Percentiles rank a stretch among this genome's conserved stretches.
These are phyloP conservation scores for Prorops nasuta DNA, from an alignment of 1,140 invertebrate species.

Conservation along the genomic window DNA sequence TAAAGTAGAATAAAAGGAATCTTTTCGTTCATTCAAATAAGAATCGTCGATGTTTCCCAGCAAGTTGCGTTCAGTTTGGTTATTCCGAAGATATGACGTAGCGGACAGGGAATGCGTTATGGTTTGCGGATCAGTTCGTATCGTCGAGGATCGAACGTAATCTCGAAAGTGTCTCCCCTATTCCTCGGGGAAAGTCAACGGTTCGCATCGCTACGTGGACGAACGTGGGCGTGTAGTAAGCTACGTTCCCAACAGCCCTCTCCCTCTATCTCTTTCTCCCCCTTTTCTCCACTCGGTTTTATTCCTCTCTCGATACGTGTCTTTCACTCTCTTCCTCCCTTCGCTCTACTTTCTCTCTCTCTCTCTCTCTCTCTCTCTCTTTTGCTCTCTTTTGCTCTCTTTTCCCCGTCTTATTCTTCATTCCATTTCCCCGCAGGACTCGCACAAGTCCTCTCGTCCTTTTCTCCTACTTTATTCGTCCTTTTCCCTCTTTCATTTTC, in stretches of 20 bases:
- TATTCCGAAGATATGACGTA: slow-evolving; percentile 8
- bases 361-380: background rate
- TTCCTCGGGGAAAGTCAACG: slow-evolving; percentile 32
- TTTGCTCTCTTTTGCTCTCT: no score
- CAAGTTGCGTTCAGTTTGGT: slow-evolving; percentile 22
- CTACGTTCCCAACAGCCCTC: slow-evolving; percentile 4
- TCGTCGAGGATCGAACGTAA: slow-evolving; percentile 32
- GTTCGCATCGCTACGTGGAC: slow-evolving; percentile 23
- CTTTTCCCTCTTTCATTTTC: no score
- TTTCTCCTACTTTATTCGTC: no score
- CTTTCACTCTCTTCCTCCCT: background rate
- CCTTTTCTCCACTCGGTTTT: background rate
- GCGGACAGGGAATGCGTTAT: slow-evolving; percentile 27
- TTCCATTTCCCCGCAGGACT: no score
- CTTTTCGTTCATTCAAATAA: no score
- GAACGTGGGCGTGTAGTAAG: slow-evolving; percentile 12
- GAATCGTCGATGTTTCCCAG: no score
- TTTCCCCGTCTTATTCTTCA: no score
- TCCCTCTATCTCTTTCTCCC: background rate
- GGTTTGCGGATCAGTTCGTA: slow-evolving; percentile 30
- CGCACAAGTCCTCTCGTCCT: no score
- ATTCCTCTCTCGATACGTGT: slow-evolving; percentile 19
- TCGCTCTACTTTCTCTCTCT: no score
- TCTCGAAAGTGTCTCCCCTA: slow-evolving; percentile 40
- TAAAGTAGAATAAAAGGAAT: no score